These are phyloP conservation scores for Lanistes nyassanus DNA, from an alignment of 1,140 invertebrate species.

Conservation along the genomic window DNA sequence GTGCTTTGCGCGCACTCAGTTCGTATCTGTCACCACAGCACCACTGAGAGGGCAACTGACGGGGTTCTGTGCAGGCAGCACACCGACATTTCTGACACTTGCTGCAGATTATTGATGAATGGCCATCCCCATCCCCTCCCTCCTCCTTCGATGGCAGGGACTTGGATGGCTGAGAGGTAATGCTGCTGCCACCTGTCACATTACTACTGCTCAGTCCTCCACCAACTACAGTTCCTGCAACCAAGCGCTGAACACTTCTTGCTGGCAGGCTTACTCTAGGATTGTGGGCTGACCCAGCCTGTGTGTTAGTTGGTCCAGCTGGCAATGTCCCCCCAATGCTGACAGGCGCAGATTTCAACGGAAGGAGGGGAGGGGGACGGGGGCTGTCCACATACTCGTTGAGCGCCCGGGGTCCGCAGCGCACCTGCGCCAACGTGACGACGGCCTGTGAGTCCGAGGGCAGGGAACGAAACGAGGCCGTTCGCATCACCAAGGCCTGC, in stretches of 20 bases:
- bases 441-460: constrained; percentile 35
- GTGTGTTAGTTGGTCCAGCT: constrained; percentile 18
- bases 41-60: constrained; percentile 86
- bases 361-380: constrained; percentile 30
- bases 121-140: constrained; percentile 14
- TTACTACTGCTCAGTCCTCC: constrained; percentile 5
- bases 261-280: constrained; percentile 1
- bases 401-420: constrained; percentile 52
- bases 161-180: constrained; percentile 49
- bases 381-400: constrained; percentile 65
- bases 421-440: constrained; percentile 55
- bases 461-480: constrained; percentile 36
- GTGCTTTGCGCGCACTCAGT: constrained; percentile 84
- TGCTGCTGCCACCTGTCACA: constrained; percentile 13
- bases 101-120: constrained; percentile 78
- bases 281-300: not conserved
- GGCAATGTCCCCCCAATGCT: constrained; percentile 20
- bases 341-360: constrained; percentile 26
- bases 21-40: constrained; percentile 86
- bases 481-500: constrained; percentile 27
- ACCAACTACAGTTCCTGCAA: not conserved
- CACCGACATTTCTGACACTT: constrained; percentile 88
- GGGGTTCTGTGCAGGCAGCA: constrained; percentile 84
- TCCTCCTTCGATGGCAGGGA: constrained; percentile 50
- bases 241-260: not conserved